Conservation (phyloP, 1,140 invertebrate genomes). For the Papilio glaucus region DNA sequence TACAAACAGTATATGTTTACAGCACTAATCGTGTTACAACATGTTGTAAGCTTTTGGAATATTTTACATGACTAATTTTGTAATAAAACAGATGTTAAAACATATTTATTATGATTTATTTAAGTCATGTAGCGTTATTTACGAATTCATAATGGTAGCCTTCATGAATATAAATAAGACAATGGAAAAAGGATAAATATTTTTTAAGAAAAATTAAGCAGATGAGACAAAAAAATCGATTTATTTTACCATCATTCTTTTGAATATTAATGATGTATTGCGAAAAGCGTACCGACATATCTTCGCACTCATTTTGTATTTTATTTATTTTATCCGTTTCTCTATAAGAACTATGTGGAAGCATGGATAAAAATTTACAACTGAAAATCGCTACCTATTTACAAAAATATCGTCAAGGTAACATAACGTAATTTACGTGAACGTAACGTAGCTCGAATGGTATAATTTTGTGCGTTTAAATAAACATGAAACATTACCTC, state of each 20-base stretch:
- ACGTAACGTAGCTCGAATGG: slow-evolving; percentile 2
- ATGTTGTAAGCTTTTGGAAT: neutral
- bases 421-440: slow-evolving; percentile 40
- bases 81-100: neutral
- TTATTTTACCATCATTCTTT: slow-evolving; percentile 25
- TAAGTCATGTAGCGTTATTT: neutral
- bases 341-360: neutral
- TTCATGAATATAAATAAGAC: neutral
- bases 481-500: slow-evolving; percentile 61
- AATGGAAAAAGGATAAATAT: neutral
- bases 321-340: slow-evolving; percentile 8
- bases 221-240: neutral
- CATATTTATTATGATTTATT: neutral
- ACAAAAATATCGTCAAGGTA: slow-evolving; percentile 55
- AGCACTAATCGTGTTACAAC: too few species aligned
- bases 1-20: too few species aligned
- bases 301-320: slow-evolving; percentile 26
- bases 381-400: slow-evolving; percentile 40
- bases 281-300: slow-evolving; percentile 17
- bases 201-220: neutral
- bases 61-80: neutral
- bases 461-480: slow-evolving; percentile 34
- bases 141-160: neutral
- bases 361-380: slow-evolving; percentile 7
- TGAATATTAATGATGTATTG: slow-evolving; percentile 20